Base-by-base conservation (phyloP, 2,888 invertebrate species). In the Ophion slaviceki region DNA sequence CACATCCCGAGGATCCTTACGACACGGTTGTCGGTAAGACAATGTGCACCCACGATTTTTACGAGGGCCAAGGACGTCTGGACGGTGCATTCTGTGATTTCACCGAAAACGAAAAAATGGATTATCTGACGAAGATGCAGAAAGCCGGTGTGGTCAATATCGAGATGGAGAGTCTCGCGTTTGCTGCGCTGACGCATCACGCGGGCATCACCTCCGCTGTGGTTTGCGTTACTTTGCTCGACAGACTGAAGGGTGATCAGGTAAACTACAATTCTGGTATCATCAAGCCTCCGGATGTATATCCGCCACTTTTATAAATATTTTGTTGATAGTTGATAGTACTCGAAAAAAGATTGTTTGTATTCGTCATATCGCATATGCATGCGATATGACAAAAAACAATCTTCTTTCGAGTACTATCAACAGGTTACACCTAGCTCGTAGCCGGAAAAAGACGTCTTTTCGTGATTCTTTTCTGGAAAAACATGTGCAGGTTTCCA, bases 31-130 rank as follows among this genome's bases (percentile, higher is more conserved):
- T 96, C 74, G 99, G 99, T 70, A 98, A 97, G 93, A 99, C 99
- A 0, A 97, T 99, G 96, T 99, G 99, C 94, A 98, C 99, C 11
- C 97, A 98, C 92, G 99, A 99, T 94, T 99, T 99, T 94, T 99
- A 99, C 94, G 99, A 99, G 96, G 99, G 98, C 47, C 99, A 99
- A 95, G 99, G 98, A 24, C 96, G 99, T 64, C 94, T 99, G 88
- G 99, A 99, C 94, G 99, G 99, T 1, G 99, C 99, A 5, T 99
- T 99, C 94, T 99, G 99, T 94, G 98, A 99, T 90, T 99, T 98
- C 94, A 96, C 96, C 2, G 97, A 98, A 92, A 94, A 95, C n/a
- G 99, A 99, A 88, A 99, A 99, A 94, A 96, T 98, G 96, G 96
- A 96, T 71, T 99, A 98, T 93, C 94, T 99, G 90, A 96, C 96